These are phyloP conservation scores for Thymallus thymallus DNA, from an alignment of 2,113 vertebrate genomes.

Conservation along the genomic window DNA sequence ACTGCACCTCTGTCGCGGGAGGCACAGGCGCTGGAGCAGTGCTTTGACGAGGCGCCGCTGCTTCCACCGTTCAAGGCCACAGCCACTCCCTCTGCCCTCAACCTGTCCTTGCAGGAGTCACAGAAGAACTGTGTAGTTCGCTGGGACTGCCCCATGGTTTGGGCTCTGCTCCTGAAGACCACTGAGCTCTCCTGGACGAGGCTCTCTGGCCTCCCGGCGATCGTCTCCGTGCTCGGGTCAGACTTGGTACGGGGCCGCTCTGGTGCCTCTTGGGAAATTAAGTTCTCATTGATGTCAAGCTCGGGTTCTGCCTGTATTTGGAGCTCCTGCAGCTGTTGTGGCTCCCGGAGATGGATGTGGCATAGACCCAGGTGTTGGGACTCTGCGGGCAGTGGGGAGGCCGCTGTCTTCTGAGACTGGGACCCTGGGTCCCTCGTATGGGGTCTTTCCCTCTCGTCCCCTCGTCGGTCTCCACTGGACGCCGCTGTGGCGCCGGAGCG, in stretches of 20 bases:
- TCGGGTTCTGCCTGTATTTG: conserved; percentile 70
- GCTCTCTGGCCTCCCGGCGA: conserved; percentile 65
- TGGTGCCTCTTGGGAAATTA: conserved; percentile 84
- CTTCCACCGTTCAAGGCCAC: conserved; percentile 38
- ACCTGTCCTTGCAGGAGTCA: conserved; percentile 90
- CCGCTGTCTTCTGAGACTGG: conserved; percentile 41
- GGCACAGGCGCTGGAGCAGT: conserved; percentile 74
- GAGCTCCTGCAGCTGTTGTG: conserved; percentile 84
- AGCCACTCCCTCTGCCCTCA: conserved; percentile 72
- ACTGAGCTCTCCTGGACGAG: conserved; percentile 68
- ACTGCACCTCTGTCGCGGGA: conserved; percentile 85
- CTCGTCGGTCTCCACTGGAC: conserved; percentile 80
- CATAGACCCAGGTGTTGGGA: conserved; percentile 93
- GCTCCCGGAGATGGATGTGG: conserved; percentile 92
- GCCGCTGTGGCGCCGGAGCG: conserved; percentile 73
- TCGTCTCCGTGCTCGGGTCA: conserved; percentile 87
- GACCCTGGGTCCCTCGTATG: conserved; percentile 72
- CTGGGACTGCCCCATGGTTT: conserved; percentile 84
- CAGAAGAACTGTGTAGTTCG: conserved; percentile 82
- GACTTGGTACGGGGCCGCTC: conserved; percentile 91
- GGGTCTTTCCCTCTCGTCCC: conserved; percentile 83
- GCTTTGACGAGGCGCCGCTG: conserved; percentile 62
- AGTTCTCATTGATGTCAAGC: conserved; percentile 92
- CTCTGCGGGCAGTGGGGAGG: conserved; percentile 71
- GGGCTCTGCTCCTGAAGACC: conserved; percentile 80